Conservation (phyloP, 1,140 invertebrate genomes). For the Trichonephila clavata region DNA sequence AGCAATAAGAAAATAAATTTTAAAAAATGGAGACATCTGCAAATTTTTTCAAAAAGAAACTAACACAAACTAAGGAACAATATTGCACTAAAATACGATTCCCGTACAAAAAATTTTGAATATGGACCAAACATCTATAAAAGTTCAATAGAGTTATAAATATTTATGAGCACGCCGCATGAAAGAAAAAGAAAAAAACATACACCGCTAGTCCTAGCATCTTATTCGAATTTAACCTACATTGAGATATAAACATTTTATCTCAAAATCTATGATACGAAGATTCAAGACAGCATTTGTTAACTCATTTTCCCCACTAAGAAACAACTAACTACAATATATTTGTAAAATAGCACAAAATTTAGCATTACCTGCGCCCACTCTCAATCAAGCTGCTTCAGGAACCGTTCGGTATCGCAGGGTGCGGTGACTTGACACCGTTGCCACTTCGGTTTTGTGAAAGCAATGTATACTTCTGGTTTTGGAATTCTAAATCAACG, state of each 20-base stretch:
- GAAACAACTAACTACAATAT: neutral
- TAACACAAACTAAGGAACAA: neutral
- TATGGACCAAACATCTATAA: neutral
- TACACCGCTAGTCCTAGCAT: slow-evolving; percentile 45
- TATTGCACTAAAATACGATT: neutral
- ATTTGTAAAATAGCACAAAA: neutral
- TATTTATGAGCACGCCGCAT: slow-evolving; percentile 63
- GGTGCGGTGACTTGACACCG: slow-evolving; percentile 68
- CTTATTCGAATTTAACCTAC: neutral
- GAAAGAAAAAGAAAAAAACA: slow-evolving; percentile 13
- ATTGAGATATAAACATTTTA: neutral
- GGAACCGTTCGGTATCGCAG: slow-evolving; percentile 58
- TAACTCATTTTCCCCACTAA: neutral
- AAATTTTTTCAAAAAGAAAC: neutral
- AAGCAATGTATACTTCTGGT: neutral
- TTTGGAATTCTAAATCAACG: neutral
- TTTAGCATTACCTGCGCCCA: slow-evolving; percentile 57
- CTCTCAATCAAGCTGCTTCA: slow-evolving; percentile 45
- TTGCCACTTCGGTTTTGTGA: slow-evolving; percentile 31
- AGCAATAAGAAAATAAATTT: neutral
- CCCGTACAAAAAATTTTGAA: neutral
- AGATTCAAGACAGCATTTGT: neutral
- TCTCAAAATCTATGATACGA: neutral
- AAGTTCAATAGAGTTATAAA: slow-evolving; percentile 18
- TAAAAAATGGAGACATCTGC: neutral